Conservation (phyloP, 2,113 vertebrate genomes). For the Motacilla tschutschensis region DNA sequence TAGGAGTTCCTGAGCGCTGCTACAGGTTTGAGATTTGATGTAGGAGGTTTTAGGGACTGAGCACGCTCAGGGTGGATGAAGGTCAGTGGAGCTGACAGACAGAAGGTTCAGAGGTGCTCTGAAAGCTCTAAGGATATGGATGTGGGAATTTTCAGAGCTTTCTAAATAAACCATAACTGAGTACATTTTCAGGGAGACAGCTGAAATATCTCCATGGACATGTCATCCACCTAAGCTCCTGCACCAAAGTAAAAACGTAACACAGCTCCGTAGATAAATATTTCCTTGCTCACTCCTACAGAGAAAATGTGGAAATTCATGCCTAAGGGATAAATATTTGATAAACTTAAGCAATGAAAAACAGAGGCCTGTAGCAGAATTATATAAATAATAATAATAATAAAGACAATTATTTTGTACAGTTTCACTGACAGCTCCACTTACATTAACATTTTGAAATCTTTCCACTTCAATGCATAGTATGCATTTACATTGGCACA, state of each 20-base stretch:
- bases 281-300: neutral
- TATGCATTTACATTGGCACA: neutral
- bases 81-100: constrained; percentile 46
- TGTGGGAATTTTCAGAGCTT: neutral
- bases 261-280: neutral
- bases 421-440: neutral
- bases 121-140: neutral
- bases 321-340: neutral
- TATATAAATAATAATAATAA: neutral
- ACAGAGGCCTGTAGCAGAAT: neutral
- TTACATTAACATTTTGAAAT: neutral
- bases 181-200: neutral
- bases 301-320: neutral
- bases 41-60: constrained; percentile 30
- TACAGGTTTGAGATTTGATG: neutral
- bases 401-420: neutral
- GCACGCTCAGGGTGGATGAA: constrained; percentile 19
- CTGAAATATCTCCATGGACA: neutral
- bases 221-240: neutral
- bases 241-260: neutral
- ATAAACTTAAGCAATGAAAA: neutral
- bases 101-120: neutral
- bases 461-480: neutral
- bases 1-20: constrained; percentile 12
- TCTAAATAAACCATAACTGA: neutral